Evolutionary conservation across 2,113 vertebrate species (phyloP).

Genomic region (Bufo bufo): DNA sequence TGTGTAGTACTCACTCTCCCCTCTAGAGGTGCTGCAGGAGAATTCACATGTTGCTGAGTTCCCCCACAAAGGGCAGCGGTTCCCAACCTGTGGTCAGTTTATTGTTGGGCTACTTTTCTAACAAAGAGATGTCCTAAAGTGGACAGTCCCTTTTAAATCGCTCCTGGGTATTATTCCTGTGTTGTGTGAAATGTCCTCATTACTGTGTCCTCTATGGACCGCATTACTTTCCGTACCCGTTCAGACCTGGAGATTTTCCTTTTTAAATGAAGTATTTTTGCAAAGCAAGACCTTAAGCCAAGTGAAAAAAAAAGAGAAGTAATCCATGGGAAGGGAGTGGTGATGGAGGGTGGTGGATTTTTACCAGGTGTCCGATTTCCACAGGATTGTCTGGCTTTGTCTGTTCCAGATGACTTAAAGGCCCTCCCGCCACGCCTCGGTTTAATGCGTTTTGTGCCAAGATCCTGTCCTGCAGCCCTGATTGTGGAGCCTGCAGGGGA

Average conservation of each 20-base stretch:
- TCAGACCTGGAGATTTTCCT: not conserved
- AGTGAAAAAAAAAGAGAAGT: not conserved
- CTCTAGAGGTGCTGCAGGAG: not conserved
- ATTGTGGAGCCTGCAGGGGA: conserved; percentile 18
- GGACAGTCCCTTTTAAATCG: too few relatives aligned
- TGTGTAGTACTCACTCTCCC: not conserved
- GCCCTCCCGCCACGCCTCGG: conserved; percentile 20
- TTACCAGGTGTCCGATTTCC: conserved; percentile 32
- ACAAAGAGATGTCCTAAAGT: too few relatives aligned
- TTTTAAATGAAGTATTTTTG: not conserved
- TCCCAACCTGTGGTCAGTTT: too few relatives aligned
- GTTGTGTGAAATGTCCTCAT: too few relatives aligned
- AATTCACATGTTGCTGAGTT: not conserved
- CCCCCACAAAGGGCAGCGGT: not conserved
- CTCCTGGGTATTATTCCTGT: not conserved
- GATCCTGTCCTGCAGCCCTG: conserved; percentile 2
- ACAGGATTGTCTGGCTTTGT: conserved; percentile 16
- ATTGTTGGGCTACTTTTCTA: too few relatives aligned
- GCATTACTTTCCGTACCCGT: not conserved
- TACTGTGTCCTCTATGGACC: too few relatives aligned
- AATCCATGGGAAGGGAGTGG: conserved; percentile 35
- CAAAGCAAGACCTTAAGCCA: not conserved
- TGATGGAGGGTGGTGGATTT: conserved; percentile 15
- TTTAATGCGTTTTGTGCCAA: not conserved
- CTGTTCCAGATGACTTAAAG: conserved; percentile 7